These are phyloP conservation scores for Cephus cinctus DNA, from an alignment of 1,140 invertebrate genomes.

Conservation along the genomic window DNA sequence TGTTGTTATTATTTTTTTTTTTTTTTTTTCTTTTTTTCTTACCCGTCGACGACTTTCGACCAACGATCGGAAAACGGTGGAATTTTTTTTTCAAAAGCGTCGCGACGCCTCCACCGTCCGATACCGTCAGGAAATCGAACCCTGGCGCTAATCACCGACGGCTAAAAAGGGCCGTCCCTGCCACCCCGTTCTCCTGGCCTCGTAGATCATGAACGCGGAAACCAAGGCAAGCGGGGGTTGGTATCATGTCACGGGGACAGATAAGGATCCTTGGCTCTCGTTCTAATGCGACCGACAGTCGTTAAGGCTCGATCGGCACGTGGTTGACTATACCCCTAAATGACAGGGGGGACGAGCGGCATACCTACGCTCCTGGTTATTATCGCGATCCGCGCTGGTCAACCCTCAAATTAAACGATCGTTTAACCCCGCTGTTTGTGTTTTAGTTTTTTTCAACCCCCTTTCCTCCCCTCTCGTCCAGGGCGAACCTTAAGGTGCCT, in stretches of 20 bases:
- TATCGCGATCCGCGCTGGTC: slow-evolving; percentile 14
- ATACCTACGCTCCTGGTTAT: slow-evolving; percentile 7
- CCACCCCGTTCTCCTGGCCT: slow-evolving; percentile 2
- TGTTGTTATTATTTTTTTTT: background rate
- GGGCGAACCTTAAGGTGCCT: too few relatives aligned
- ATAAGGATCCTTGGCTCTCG: slow-evolving; percentile 38
- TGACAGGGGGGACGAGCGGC: slow-evolving; percentile 1
- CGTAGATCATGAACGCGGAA: slow-evolving; percentile 16
- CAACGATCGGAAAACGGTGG: background rate
- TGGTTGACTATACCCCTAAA: slow-evolving; percentile 18
- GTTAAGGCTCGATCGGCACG: slow-evolving; percentile 23
- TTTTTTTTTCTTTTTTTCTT: slow-evolving; percentile 7
- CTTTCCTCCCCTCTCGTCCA: slow-evolving; percentile 18
- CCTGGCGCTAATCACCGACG: background rate
- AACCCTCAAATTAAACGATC: slow-evolving; percentile 20
- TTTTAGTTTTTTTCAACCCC: slow-evolving; percentile 18
- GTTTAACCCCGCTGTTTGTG: slow-evolving; percentile 19
- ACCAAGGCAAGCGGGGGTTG: slow-evolving; percentile 22
- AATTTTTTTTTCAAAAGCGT: background rate
- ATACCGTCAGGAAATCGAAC: background rate
- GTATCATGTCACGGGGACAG: slow-evolving; percentile 35
- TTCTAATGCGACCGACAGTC: slow-evolving; percentile 28
- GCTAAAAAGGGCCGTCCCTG: background rate
- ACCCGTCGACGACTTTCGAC: background rate
- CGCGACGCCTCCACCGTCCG: background rate